Evolutionary conservation across 2,888 invertebrate species (phyloP), one percentile per base, ranked within the genome.

Genomic region (Crossocerus cetratus): DNA sequence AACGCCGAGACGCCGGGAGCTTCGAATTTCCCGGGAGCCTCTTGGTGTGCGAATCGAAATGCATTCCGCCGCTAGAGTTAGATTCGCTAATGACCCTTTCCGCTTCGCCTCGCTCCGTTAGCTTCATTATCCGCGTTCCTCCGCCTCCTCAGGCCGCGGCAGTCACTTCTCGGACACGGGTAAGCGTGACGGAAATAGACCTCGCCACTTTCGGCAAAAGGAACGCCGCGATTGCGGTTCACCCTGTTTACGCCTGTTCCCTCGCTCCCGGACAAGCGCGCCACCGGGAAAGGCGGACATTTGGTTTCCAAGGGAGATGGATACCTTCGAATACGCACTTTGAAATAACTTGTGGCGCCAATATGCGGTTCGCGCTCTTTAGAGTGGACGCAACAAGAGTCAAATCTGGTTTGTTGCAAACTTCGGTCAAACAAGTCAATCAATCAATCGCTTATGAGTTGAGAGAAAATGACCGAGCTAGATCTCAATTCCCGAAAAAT

Each of bases 71-170:
- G 57, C 20, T 53, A 65, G 61, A 74, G 72, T 74, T 74, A 74
- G 75, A 67, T 54, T 42, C 72, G 54, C 65, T 77, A 77, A 78
- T 70, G 70, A 78, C 75, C 68, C 61, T 58, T 65, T 63, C 55
- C 65, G 45, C 61, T 32, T 58, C 65, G 62, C 68, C 72, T 77
- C 77, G 72, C 72, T 55, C 64, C 65, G 61, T 74, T 65, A 64
- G 65, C 68, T 68, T 79, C 75, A 73, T 78, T 81, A 81, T 81
- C 76, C 81, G 73, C 77, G 70, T 79, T 77, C 76, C 70, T 65
- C 57, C 74, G 69, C 44, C 23, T 67, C 56, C 59, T 49, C 56
- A 59, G 63, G 53, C 60, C 58, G 60, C 21, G 69, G 70, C 56
- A 22, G 8, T 32, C 32, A 32, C 62, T 59, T 42, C 49, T 64